Evolutionary conservation across 1,140 invertebrate genomes (phyloP).

Genomic region (Atta texana): DNA sequence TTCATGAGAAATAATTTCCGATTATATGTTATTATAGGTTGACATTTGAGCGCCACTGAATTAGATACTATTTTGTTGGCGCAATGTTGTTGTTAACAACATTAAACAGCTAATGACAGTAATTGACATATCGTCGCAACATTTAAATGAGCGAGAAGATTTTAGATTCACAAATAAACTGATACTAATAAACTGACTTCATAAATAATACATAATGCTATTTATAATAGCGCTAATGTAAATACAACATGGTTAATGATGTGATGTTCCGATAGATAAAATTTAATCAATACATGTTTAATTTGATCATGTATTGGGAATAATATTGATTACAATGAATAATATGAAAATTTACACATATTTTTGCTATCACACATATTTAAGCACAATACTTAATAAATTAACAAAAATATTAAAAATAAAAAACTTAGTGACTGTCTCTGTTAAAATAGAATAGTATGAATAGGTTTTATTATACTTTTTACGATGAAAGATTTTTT

Average conservation of each 20-base stretch:
- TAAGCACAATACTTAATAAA: neutral
- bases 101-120: conserved; percentile 34
- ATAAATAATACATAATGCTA: conserved; percentile 41
- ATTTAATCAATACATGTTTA: neutral
- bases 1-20: neutral
- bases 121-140: conserved; percentile 35
- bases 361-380: neutral
- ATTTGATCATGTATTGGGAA: neutral
- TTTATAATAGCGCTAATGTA: conserved; percentile 1
- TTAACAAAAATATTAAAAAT: neutral
- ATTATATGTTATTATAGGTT: conserved; percentile 16
- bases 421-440: neutral
- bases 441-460: neutral
- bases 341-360: neutral
- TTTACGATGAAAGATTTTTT: neutral
- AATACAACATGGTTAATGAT: neutral
- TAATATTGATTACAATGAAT: neutral
- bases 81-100: conserved; percentile 31
- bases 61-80: conserved; percentile 34
- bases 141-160: neutral
- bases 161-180: conserved; percentile 24
- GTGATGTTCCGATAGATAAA: conserved; percentile 3
- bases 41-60: neutral
- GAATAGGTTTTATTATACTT: neutral
- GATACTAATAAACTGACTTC: conserved; percentile 25